Conservation (phyloP, 2,888 invertebrate species). For the Neoitamus cyanurus region DNA sequence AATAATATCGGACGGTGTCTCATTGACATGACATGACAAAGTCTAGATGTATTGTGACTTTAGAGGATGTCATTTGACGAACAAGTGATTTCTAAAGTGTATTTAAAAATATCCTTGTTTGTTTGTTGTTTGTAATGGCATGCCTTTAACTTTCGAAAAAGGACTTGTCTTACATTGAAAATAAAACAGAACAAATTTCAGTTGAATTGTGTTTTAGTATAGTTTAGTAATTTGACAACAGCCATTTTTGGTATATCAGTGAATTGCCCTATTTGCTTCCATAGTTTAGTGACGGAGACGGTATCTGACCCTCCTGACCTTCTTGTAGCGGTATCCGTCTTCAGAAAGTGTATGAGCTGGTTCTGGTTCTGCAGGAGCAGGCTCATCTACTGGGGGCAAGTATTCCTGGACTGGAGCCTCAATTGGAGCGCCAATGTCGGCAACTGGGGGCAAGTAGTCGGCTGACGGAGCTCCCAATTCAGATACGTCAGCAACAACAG, state of each 20-base stretch:
- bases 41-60: no score
- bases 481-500: constrained; percentile 28
- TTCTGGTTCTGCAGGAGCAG: constrained; percentile 1
- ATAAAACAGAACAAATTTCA: not conserved
- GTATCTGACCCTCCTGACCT: constrained; percentile 40
- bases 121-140: no score
- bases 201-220: not conserved
- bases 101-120: no score
- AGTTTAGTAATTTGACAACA: not conserved
- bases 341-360: constrained; percentile 37
- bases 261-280: not conserved
- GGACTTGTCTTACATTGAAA: not conserved
- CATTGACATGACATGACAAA: no score
- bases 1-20: no score
- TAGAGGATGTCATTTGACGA: no score
- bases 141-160: no score
- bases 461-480: constrained; percentile 19
- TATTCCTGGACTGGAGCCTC: constrained; percentile 4
- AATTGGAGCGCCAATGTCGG: constrained; percentile 21
- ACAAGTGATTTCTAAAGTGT: no score
- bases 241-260: constrained; percentile 13
- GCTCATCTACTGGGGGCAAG: constrained; percentile 9
- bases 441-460: constrained; percentile 41
- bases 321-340: constrained; percentile 45
- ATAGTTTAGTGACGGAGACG: constrained; percentile 28